Evolutionary conservation across 2,797 vertebrate species (phyloP).

Genomic region (Serranus cabrilla): DNA sequence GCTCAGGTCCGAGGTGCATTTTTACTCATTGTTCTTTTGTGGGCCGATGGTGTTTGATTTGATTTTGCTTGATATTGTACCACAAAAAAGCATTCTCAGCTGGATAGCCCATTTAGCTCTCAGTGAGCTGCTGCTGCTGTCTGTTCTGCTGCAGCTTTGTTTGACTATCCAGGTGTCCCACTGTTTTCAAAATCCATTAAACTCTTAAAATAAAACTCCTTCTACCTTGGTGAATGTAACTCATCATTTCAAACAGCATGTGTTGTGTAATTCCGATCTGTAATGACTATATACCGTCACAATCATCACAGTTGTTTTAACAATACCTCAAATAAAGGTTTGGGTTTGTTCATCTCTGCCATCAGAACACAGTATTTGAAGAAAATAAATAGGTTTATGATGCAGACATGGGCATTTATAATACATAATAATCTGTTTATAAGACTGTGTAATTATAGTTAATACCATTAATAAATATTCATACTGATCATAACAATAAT

Average conservation of each 20-base stretch:
- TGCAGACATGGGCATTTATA: too few species aligned
- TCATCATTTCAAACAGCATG: conserved; percentile 4
- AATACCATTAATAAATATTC: too few species aligned
- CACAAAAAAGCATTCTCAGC: conserved; percentile 11
- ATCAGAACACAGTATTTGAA: neutral
- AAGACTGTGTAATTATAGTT: too few species aligned
- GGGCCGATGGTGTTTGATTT: conserved; percentile 15
- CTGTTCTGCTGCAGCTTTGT: neutral
- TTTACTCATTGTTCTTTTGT: conserved; percentile 3
- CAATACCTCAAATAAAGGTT: neutral
- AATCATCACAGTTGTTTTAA: conserved; percentile 22
- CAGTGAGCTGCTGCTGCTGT: neutral
- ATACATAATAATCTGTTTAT: too few species aligned
- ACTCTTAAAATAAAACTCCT: conserved; percentile 1
- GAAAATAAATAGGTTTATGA: neutral
- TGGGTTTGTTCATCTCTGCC: neutral
- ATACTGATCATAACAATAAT: too few species aligned
- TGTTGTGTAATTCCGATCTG: neutral
- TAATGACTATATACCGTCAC: neutral
- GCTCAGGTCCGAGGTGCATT: neutral
- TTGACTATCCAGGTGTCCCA: conserved; percentile 1
- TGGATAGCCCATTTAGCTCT: conserved; percentile 20
- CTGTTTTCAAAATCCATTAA: conserved; percentile 23
- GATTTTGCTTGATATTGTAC: neutral
- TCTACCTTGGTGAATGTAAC: neutral